Evolutionary conservation across 2,888 invertebrate genomes (phyloP), one percentile per base, ranked within the genome.

Genomic region (Oscheius sp.): DNA sequence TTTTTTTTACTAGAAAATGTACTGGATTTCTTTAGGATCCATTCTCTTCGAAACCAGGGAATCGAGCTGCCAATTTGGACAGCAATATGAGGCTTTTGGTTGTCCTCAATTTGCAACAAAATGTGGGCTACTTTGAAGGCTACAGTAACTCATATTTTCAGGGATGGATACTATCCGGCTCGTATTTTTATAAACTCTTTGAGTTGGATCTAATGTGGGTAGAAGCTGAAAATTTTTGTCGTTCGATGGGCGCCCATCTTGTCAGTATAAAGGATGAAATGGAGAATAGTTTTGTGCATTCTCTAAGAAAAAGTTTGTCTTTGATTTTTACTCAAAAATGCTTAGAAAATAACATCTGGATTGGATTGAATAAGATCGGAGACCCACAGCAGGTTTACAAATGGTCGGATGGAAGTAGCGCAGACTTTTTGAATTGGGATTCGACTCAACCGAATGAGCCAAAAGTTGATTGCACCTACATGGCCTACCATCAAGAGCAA

Each of bases 281-380:
- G 12, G 84, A 84, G 70, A 84, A 84, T 55, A 55, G 80, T 4
- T 84, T 83, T 65, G 76, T 84, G 3, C 84, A 84, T 64, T 67
- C 73, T 27, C 50, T 84, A 12, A 67, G 84, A 48, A 84, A 82
- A 61, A 84, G 84, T 84, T 27, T 27, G 12, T 33, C 10, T 27
- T n/a, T n/a, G n/a, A n/a, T n/a, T n/a, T n/a, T 33, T 63, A 15
- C 3, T 15, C 20, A 50, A 4, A 50, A 17, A 6, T 10, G 52
- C 76, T n/a, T 64, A 82, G 84, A 84, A 68, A 84, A 78, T 72
- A 84, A 83, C 66, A 78, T 84, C 45, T 84, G 84, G 84, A 84
- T 84, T 53, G 84, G 84, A 3, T 65, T 84, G 64, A 84, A 84
- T 70, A 84, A 84, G 63, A 65, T 84, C 31, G 78, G 78, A 57